Conservation (phyloP, 2,797 vertebrate genomes). For the Sebastes baramenuke region DNA sequence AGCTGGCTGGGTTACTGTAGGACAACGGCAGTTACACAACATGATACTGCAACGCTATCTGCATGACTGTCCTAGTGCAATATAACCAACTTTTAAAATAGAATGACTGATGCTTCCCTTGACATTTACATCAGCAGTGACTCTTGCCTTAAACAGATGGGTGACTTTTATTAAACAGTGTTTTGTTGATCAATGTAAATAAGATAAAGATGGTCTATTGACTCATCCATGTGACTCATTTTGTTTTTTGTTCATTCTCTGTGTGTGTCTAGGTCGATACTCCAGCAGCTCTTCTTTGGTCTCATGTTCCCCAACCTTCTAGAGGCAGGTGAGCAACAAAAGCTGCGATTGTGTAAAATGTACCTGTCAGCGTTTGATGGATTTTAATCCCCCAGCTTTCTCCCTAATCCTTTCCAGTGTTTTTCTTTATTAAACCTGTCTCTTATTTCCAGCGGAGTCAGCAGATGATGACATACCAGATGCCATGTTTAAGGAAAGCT, state of each 20-base stretch:
- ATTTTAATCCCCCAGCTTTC: not conserved
- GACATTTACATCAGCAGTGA: constrained; percentile 47
- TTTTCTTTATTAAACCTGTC: not conserved
- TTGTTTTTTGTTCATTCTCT: constrained; percentile 14
- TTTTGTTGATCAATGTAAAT: constrained; percentile 12
- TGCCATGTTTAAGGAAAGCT: constrained; percentile 94
- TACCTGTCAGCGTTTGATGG: not conserved
- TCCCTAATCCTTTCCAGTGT: not conserved
- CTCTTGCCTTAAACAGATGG: constrained; percentile 26
- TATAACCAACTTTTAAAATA: constrained; percentile 26
- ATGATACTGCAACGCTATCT: constrained; percentile 15
- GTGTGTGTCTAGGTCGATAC: constrained; percentile 87
- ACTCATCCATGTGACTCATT: constrained; percentile 40
- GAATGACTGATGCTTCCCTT: constrained; percentile 33
- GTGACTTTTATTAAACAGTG: constrained; percentile 16
- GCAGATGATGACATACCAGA: constrained; percentile 90
- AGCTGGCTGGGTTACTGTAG: constrained; percentile 27
- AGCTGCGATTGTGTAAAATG: not conserved
- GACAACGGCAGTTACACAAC: constrained; percentile 50
- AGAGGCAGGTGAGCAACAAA: constrained; percentile 89
- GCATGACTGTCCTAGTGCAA: constrained; percentile 26
- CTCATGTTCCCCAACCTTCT: constrained; percentile 90
- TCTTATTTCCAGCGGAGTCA: constrained; percentile 60
- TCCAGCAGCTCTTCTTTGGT: constrained; percentile 92
- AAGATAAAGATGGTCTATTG: constrained; percentile 28